These are phyloP conservation scores for Hirtodrosophila histrioides DNA, from an alignment of 2,888 invertebrate species.

Conservation along the genomic window DNA sequence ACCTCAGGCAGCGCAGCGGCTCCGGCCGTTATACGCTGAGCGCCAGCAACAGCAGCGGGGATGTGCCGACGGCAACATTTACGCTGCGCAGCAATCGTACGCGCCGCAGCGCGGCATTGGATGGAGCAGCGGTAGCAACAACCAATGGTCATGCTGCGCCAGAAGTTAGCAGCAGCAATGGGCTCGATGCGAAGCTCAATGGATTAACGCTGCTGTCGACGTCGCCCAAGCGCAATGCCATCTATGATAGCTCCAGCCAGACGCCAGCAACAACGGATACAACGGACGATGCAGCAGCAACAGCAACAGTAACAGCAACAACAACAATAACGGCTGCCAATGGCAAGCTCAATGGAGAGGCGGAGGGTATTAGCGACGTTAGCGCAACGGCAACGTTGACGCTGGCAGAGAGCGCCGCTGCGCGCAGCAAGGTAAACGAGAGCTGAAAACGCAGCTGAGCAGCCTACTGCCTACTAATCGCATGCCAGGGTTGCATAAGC, in stretches of 20 bases:
- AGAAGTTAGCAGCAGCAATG: slow-evolving; percentile 44
- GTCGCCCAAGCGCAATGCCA: slow-evolving; percentile 70
- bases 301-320: neutral
- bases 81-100: slow-evolving; percentile 76
- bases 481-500: slow-evolving; percentile 35
- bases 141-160: slow-evolving; percentile 43
- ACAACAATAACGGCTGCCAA: slow-evolving; percentile 14
- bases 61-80: slow-evolving; percentile 80
- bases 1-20: slow-evolving; percentile 34
- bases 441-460: slow-evolving; percentile 13
- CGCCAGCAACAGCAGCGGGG: slow-evolving; percentile 71
- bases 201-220: slow-evolving; percentile 62
- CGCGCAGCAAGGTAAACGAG: slow-evolving; percentile 69
- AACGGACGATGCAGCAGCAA: slow-evolving; percentile 51
- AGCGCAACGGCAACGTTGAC: slow-evolving; percentile 61
- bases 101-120: slow-evolving; percentile 39
- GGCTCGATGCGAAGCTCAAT: slow-evolving; percentile 66
- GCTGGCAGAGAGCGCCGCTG: slow-evolving; percentile 49
- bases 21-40: slow-evolving; percentile 60
- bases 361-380: slow-evolving; percentile 45
- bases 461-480: slow-evolving; percentile 46
- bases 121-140: slow-evolving; percentile 20
- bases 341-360: slow-evolving; percentile 23
- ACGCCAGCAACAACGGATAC: slow-evolving; percentile 53
- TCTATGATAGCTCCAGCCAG: slow-evolving; percentile 55